A percentile compares a stretch with the other conserved stretches of the same genome.
These are phyloP conservation scores for Eupithecia exiguata DNA, from an alignment of 2,888 invertebrate genomes.

Conservation along the genomic window DNA sequence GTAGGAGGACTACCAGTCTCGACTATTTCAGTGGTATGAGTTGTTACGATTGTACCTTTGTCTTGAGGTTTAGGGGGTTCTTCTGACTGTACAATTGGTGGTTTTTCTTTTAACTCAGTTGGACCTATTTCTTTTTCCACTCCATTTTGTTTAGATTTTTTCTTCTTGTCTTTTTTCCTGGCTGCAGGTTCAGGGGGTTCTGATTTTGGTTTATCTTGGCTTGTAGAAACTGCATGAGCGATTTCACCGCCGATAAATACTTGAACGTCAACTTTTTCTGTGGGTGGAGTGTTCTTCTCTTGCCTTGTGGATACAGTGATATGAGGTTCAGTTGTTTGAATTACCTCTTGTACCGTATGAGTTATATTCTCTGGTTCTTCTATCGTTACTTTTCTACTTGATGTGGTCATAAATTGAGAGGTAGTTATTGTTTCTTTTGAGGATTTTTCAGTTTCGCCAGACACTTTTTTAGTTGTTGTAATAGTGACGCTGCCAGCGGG, in stretches of 20 bases:
- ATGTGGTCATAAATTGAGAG: constrained; percentile 36
- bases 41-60: constrained; percentile 3
- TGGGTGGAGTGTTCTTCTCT: constrained; percentile 16
- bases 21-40: constrained; percentile 18
- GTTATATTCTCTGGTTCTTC: constrained; percentile 35
- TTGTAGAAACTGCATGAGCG: constrained; percentile 42
- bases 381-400: constrained; percentile 27
- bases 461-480: constrained; percentile 34
- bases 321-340: constrained; percentile 43
- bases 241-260: constrained; percentile 51
- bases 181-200: constrained; percentile 11
- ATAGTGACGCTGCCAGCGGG: constrained; percentile 28
- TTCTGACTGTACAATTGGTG: constrained; percentile 8
- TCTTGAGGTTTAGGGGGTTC: constrained; percentile 4
- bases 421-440: constrained; percentile 34
- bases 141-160: constrained; percentile 18
- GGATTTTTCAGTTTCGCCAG: constrained; percentile 23
- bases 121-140: constrained; percentile 10
- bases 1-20: background rate
- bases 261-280: constrained; percentile 44
- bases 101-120: constrained; percentile 3
- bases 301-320: constrained; percentile 34
- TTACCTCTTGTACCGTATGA: constrained; percentile 44
- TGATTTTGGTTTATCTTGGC: constrained; percentile 26
- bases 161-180: constrained; percentile 12